Percentiles rank a stretch among this genome's conserved stretches.
Evolutionary conservation across 2,888 invertebrate species (phyloP).

Genomic region (Plagiodera versicolora): DNA sequence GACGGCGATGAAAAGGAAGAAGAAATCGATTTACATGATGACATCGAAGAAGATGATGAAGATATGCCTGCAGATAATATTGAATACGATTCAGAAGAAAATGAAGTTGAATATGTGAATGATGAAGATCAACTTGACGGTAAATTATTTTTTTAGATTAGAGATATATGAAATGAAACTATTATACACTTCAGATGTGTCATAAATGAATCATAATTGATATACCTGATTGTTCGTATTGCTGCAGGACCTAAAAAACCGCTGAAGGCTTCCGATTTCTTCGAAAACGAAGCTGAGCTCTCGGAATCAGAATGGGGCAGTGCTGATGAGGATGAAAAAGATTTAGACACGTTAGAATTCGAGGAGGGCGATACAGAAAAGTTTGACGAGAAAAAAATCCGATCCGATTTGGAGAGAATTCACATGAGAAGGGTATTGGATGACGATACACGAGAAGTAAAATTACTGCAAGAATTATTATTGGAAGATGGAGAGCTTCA

Average conservation of each 20-base stretch:
- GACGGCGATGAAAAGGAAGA: conserved; percentile 44
- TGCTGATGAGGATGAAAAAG: conserved; percentile 84
- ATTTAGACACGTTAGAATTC: conserved; percentile 76
- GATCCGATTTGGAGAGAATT: conserved; percentile 78
- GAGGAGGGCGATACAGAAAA: conserved; percentile 85
- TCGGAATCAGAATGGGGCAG: conserved; percentile 90
- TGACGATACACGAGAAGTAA: conserved; percentile 80
- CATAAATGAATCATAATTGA: no score
- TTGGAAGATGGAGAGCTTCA: conserved; percentile 89
- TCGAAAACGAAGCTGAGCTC: conserved; percentile 89
- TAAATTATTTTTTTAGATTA: background rate
- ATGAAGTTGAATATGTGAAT: conserved; percentile 60
- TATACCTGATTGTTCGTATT: conserved; percentile 3
- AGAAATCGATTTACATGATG: conserved; percentile 48
- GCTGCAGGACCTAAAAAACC: background rate
- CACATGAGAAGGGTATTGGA: conserved; percentile 87
- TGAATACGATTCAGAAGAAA: conserved; percentile 85
- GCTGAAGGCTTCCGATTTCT: conserved; percentile 66
- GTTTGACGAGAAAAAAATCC: conserved; percentile 77
- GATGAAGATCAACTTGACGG: conserved; percentile 24
- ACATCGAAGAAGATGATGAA: conserved; percentile 44
- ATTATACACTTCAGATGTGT: no score
- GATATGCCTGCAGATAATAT: conserved; percentile 48
- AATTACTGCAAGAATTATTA: conserved; percentile 80
- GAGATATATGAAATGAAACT: no score